Evolutionary conservation across 2,888 invertebrate species (phyloP).

Genomic region (Tetrapedia diversipes): DNA sequence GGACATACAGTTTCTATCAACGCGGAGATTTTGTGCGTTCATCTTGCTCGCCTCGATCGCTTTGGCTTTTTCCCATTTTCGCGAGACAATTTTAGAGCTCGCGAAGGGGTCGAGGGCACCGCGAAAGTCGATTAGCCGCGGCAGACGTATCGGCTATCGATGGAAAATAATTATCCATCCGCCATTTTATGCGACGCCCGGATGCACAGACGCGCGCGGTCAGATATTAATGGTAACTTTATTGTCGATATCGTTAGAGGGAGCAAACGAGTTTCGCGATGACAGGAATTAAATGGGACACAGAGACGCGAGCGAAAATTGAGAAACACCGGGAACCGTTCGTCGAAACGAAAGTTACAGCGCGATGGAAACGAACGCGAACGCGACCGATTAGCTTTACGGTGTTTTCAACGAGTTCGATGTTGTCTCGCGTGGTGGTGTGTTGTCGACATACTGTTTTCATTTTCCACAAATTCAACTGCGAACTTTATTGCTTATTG

Average conservation of each 20-base stretch:
- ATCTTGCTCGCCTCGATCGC: too few relatives aligned
- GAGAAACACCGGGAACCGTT: constrained; percentile 10
- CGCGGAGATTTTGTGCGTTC: too few relatives aligned
- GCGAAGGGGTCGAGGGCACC: not conserved
- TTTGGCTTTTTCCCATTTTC: not conserved
- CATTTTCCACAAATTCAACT: constrained; percentile 6
- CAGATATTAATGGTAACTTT: constrained; percentile 34
- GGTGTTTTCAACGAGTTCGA: constrained; percentile 13
- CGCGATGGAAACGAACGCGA: constrained; percentile 15
- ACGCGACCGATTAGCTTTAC: constrained; percentile 21
- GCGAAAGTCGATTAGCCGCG: constrained; percentile 30
- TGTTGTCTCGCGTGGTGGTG: not conserved
- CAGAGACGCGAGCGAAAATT: constrained; percentile 15
- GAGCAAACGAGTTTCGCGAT: constrained; percentile 25
- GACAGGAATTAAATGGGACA: constrained; percentile 46
- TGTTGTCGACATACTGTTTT: not conserved
- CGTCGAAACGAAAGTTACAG: constrained; percentile 15
- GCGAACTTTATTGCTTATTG: constrained; percentile 10
- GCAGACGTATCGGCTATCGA: constrained; percentile 21
- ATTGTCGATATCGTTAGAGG: constrained; percentile 30
- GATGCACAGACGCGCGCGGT: not conserved
- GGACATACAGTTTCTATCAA: too few relatives aligned
- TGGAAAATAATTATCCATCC: constrained; percentile 48
- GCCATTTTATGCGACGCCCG: constrained; percentile 1
- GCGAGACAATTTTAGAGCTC: not conserved